A percentile compares a stretch with the other conserved stretches of the same genome.
Conservation (phyloP, 2,888 invertebrate species). For the Archaeoteleia sp. region DNA sequence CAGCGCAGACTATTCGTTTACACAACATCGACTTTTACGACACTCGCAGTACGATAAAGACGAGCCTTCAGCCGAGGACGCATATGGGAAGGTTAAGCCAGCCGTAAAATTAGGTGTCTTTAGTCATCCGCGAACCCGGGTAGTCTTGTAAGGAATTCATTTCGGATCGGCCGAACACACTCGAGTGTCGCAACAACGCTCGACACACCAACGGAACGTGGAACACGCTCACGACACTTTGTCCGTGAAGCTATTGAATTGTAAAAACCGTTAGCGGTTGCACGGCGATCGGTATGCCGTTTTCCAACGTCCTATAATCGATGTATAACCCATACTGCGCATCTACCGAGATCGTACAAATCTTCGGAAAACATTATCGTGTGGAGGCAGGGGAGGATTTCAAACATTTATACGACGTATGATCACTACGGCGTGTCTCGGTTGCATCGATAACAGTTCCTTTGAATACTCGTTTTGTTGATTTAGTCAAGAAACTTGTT, state of each 20-base stretch:
- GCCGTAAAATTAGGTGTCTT: constrained; percentile 53
- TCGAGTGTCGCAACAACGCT: constrained; percentile 30
- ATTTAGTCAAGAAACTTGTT: no score
- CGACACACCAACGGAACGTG: constrained; percentile 49
- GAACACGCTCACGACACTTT: constrained; percentile 51
- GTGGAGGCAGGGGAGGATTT: no score
- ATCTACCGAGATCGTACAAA: constrained; percentile 17
- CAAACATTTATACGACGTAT: no score
- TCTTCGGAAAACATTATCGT: constrained; percentile 33
- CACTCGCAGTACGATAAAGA: constrained; percentile 48
- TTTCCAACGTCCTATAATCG: constrained; percentile 45
- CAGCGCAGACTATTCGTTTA: constrained; percentile 47
- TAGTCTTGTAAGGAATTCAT: constrained; percentile 50
- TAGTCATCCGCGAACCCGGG: constrained; percentile 51
- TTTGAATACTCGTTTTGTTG: no score
- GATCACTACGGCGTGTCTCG: no score
- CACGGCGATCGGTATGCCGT: constrained; percentile 42
- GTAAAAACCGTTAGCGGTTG: constrained; percentile 52
- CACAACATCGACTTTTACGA: constrained; percentile 52
- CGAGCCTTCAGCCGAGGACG: constrained; percentile 34
- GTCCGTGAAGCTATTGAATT: constrained; percentile 51
- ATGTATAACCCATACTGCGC: constrained; percentile 29
- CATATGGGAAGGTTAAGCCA: constrained; percentile 48
- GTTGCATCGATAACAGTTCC: no score
- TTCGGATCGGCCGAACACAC: constrained; percentile 37